phyloP scores from a whole-genome alignment of 2,113 vertebrate species.

The Apodemus speciosus region DNA sequence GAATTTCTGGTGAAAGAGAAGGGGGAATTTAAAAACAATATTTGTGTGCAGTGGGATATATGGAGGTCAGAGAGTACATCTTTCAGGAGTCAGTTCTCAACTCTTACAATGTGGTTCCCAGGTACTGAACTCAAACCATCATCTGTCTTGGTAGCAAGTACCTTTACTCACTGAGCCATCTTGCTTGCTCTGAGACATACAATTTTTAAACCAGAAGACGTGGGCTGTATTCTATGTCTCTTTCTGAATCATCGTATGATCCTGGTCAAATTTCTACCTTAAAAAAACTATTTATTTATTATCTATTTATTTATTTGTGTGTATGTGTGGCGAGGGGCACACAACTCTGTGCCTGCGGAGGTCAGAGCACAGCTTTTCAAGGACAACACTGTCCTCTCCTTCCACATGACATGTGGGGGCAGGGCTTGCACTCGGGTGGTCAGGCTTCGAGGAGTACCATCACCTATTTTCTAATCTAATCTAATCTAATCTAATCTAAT shows the following conservation, averaged over 20 bases:
- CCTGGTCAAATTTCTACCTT: background rate
- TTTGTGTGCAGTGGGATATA: background rate
- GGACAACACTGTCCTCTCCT: background rate
- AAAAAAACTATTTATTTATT: background rate
- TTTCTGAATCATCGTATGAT: slow-evolving; percentile 5
- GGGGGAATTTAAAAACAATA: background rate
- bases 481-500: too few species aligned
- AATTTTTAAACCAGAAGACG: slow-evolving; percentile 49
- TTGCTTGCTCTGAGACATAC: background rate
- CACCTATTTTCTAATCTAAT: background rate
- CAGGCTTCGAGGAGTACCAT: background rate
- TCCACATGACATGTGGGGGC: background rate
- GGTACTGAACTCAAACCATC: background rate
- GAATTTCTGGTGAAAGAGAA: slow-evolving; percentile 2
- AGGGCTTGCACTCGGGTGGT: background rate
- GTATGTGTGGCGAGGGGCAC: background rate
- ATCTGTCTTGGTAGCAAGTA: background rate
- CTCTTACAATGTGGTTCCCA: background rate
- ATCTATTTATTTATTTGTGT: background rate
- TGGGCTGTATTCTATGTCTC: background rate
- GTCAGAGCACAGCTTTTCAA: background rate
- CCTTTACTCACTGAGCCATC: background rate
- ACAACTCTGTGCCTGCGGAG: background rate
- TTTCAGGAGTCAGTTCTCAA: background rate
- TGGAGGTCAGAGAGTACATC: background rate